Base-by-base conservation (phyloP, 2,113 vertebrate genomes). In the Serilophus lunatus region DNA sequence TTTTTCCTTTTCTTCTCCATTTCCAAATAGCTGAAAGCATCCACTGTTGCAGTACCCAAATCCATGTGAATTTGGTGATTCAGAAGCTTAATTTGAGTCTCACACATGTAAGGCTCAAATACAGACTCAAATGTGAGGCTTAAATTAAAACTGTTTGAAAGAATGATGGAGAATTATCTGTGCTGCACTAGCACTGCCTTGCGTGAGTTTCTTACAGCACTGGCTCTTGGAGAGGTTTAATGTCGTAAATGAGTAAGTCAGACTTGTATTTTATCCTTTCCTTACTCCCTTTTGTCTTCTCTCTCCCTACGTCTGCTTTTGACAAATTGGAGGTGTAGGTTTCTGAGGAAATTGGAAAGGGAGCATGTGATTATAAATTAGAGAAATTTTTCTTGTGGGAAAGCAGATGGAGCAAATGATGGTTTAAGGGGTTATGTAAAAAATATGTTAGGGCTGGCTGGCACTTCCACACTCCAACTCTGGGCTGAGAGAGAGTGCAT, bases 321-420 rank as follows among this genome's bases (percentile, higher is more conserved):
- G 75, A 88, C 88, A 72, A 82, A 78, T 71, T 64, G 42, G 81
- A 83, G 66, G 53, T 82, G 5, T 70, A 38, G 9, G 9, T 95
- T 88, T 83, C 75, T 8, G 36, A 91, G 92, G 74, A 63, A 92
- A 81, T 61, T 75, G 60, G 75, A 69, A 79, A 83, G 78, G 74
- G 76, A 78, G 40, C 70, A 4, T 51, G 28, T 71, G 69, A 53
- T 71, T 91, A 72, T 91, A 86, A 95, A 59, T 84, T 59, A 63
- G 40, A 50, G 72, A 22, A 1, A 18, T 22, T 75, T 76, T 86
- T 93, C 42, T 63, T 95, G 68, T 90, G 78, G 83, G 88, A 95
- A 95, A 91, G 83, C 75, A 91, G 80, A 94, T 94, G 84, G 42
- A 82, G 63, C 60, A 90, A 90, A 65, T 71, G n/a, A 70, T 76